Percentiles rank a stretch among this genome's conserved stretches.
Conservation (phyloP, 2,113 vertebrate genomes). For the Protomyctophum bolini region DNA sequence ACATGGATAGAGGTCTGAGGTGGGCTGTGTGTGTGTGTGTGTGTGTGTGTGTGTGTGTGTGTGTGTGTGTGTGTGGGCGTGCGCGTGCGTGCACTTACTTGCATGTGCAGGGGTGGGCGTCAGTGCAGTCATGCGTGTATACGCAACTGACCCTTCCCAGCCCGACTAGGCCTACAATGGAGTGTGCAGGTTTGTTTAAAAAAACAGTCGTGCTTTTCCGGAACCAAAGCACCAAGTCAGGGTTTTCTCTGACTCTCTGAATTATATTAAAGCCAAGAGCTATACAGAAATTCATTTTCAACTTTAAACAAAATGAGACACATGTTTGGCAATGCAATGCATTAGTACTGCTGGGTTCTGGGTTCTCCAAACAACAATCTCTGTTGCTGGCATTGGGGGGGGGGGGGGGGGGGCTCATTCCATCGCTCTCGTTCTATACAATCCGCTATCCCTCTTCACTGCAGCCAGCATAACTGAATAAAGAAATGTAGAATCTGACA, state of each 20-base stretch:
- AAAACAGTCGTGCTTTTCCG: too few species aligned
- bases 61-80: neutral
- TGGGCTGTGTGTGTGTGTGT: neutral
- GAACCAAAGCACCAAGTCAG: too few species aligned
- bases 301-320: neutral
- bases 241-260: too few species aligned
- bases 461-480: conserved; percentile 1
- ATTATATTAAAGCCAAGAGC: neutral
- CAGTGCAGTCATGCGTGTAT: neutral
- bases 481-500: conserved; percentile 6
- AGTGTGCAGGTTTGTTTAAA: neutral
- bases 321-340: neutral
- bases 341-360: neutral
- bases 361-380: too few species aligned
- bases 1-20: too few species aligned
- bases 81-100: neutral
- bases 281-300: neutral
- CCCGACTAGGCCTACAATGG: neutral
- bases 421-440: too few species aligned
- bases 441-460: neutral
- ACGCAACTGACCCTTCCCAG: neutral
- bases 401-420: neutral
- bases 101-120: neutral
- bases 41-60: conserved; percentile 4
- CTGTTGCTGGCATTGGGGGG: too few species aligned